Percentiles rank a stretch among this genome's conserved stretches.
These are phyloP conservation scores for Aphis gossypii DNA, from an alignment of 1,140 invertebrate genomes.

Conservation along the genomic window DNA sequence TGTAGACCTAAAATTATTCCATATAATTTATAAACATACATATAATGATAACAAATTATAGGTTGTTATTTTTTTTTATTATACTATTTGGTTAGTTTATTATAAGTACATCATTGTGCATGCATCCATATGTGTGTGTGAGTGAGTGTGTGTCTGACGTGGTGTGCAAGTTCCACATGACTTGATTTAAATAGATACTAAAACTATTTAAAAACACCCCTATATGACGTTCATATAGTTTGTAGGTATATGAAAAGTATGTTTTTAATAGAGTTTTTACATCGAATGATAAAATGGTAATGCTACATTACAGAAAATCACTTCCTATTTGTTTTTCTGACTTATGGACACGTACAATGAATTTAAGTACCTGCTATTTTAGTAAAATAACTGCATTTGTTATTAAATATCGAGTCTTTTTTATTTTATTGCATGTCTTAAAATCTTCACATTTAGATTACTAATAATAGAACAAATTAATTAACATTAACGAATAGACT, in stretches of 20 bases:
- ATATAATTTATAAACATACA: slow-evolving; percentile 30
- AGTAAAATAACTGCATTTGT: too few species aligned
- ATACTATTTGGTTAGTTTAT: background rate
- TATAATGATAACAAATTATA: slow-evolving; percentile 23
- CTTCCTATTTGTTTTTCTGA: too few species aligned
- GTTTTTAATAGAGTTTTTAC: background rate
- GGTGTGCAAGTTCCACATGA: background rate
- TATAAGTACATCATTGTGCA: background rate
- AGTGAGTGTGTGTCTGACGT: too few species aligned
- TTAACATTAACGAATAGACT: too few species aligned
- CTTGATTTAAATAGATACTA: slow-evolving; percentile 11
- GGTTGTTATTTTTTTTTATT: background rate
- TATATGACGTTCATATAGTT: background rate
- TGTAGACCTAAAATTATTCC: background rate
- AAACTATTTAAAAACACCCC: background rate
- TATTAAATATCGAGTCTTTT: too few species aligned
- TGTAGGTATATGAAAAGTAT: background rate
- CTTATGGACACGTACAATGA: too few species aligned
- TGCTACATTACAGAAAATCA: too few species aligned
- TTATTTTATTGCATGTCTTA: too few species aligned
- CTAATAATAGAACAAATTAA: too few species aligned
- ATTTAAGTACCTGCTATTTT: too few species aligned
- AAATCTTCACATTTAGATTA: too few species aligned
- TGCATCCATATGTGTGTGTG: background rate
- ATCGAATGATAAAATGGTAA: too few species aligned